phyloP scores from a whole-genome alignment of 2,888 invertebrate species.

The Salpingus planirostris region DNA sequence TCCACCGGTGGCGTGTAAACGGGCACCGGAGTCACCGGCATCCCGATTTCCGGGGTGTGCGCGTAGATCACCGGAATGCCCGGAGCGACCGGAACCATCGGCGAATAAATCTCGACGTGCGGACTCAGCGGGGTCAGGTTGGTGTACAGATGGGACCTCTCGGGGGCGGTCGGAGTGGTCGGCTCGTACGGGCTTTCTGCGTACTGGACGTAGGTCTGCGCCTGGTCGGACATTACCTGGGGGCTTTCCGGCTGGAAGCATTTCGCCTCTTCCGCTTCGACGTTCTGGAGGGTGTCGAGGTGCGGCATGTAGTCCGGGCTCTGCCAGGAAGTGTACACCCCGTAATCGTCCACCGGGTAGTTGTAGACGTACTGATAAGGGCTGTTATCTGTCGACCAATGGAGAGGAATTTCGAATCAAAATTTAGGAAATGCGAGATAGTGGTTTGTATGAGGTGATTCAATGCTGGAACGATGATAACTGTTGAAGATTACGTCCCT shows the following conservation, averaged over 20 bases:
- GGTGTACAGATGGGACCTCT: too few relatives aligned
- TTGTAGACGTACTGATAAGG: too few relatives aligned
- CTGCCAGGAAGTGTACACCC: conserved; percentile 16
- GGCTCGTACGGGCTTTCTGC: neutral
- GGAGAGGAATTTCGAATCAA: conserved; percentile 27
- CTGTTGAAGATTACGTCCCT: too few relatives aligned
- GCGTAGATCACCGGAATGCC: conserved; percentile 25
- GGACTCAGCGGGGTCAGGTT: conserved; percentile 15
- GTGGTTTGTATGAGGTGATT: too few relatives aligned
- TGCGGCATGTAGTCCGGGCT: too few relatives aligned
- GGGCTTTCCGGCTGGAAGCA: conserved; percentile 1
- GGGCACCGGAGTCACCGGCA: conserved; percentile 21
- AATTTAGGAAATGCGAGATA: neutral
- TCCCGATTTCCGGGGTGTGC: conserved; percentile 20
- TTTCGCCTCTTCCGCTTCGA: conserved; percentile 4
- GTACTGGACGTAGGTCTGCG: neutral
- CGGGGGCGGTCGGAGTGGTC: neutral
- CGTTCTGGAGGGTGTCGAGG: too few relatives aligned
- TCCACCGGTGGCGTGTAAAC: conserved; percentile 24
- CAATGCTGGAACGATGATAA: neutral
- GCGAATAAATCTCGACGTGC: conserved; percentile 24
- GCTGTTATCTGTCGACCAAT: conserved; percentile 21
- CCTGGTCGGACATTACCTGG: neutral
- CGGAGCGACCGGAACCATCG: conserved; percentile 20
- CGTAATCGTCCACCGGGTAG: conserved; percentile 22